Conservation (phyloP, 2,113 vertebrate genomes). For the Trichomycterus rosablanca region DNA sequence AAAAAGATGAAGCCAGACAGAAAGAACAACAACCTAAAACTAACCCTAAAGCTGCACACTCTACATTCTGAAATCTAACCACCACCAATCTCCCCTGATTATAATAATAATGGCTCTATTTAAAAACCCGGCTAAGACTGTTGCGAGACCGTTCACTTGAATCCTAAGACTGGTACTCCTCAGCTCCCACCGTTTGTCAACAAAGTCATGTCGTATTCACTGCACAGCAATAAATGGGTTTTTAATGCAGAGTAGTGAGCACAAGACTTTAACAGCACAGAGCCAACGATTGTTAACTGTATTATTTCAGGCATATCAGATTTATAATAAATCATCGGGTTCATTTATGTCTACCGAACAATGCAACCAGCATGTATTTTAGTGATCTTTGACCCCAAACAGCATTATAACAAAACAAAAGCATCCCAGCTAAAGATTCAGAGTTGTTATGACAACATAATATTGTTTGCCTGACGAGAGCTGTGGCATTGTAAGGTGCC, state of each 20-base stretch:
- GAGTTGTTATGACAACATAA: slow-evolving; percentile 36
- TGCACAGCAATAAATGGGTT: too few relatives aligned
- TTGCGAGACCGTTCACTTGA: too few relatives aligned
- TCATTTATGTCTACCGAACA: too few relatives aligned
- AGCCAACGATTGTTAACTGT: not conserved
- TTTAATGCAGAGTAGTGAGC: too few relatives aligned
- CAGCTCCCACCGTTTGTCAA: too few relatives aligned
- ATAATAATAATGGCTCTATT: too few relatives aligned
- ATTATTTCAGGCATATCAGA: not conserved
- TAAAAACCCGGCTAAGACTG: too few relatives aligned
- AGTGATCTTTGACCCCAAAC: slow-evolving; percentile 21
- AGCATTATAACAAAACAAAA: slow-evolving; percentile 6
- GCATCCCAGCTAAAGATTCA: slow-evolving; percentile 10
- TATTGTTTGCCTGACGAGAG: slow-evolving; percentile 14
- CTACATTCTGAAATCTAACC: not conserved
- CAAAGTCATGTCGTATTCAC: too few relatives aligned
- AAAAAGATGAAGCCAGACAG: not conserved
- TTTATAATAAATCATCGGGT: too few relatives aligned
- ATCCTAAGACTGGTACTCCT: too few relatives aligned
- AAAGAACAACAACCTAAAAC: not conserved
- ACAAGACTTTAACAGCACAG: not conserved
- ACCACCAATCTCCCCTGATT: too few relatives aligned
- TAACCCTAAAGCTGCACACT: not conserved
- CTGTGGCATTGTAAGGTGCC: slow-evolving; percentile 15
- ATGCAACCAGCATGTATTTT: not conserved